Conservation (phyloP, 2,888 invertebrate genomes). For the Macrophya annulata region DNA sequence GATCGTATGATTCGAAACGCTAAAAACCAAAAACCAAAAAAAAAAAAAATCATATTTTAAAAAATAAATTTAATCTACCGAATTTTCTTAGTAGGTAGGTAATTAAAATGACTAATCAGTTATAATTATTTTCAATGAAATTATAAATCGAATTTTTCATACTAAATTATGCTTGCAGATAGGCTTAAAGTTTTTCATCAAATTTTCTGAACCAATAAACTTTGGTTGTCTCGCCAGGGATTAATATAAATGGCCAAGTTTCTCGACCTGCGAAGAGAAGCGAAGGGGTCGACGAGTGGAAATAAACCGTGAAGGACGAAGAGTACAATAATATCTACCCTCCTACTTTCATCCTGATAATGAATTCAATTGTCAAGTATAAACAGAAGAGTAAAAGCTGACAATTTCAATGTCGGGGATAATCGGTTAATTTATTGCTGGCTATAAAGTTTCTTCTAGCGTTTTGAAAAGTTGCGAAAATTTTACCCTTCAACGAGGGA, state of each 20-base stretch:
- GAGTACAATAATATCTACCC: constrained; percentile 23
- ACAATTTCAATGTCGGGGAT: not conserved
- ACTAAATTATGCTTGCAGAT: not conserved
- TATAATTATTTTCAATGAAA: not conserved
- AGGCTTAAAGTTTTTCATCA: not conserved
- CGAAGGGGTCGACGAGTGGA: not conserved
- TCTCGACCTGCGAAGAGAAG: not conserved
- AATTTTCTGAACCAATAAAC: constrained; percentile 28
- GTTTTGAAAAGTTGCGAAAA: not conserved
- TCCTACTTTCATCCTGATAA: not conserved
- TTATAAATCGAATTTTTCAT: not conserved
- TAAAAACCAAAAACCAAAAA: not conserved
- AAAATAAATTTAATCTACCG: not conserved
- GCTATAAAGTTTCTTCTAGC: not conserved
- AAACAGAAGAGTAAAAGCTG: not conserved
- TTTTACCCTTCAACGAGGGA: not conserved
- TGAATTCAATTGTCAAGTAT: constrained; percentile 9
- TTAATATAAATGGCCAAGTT: not conserved
- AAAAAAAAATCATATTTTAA: not conserved
- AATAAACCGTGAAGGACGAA: not conserved
- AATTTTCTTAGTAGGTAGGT: not conserved
- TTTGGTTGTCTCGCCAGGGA: not conserved
- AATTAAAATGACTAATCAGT: not conserved
- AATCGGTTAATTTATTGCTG: not conserved
- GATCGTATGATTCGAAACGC: not conserved